phyloP scores from a whole-genome alignment of 2,888 invertebrate species.

The Mythimna loreyi region DNA sequence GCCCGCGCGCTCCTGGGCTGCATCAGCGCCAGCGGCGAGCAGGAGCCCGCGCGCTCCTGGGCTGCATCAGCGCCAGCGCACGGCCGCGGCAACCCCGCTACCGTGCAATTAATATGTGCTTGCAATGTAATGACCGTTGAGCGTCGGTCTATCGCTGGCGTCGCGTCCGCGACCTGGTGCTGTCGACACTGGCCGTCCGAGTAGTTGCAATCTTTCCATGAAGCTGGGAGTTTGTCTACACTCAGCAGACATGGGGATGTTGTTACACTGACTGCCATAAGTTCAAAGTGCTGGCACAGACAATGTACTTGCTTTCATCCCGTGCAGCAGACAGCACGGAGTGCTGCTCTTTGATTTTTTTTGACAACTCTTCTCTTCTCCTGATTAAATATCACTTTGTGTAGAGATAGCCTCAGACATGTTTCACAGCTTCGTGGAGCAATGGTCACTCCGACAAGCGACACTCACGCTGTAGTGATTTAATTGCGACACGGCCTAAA shows the following conservation, averaged over 20 bases:
- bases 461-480: neutral
- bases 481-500: slow-evolving; percentile 6
- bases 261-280: neutral
- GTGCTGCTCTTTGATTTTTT: neutral
- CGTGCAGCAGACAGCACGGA: no score
- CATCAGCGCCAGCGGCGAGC: no score
- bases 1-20: no score
- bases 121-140: slow-evolving; percentile 16
- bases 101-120: slow-evolving; percentile 14
- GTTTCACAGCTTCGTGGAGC: neutral
- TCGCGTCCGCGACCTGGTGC: neutral
- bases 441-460: neutral
- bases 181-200: neutral
- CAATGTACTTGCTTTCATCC: no score
- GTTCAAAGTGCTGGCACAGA: neutral
- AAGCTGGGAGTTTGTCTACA: neutral
- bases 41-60: no score
- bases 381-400: neutral
- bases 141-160: slow-evolving; percentile 19
- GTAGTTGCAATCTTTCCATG: neutral
- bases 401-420: no score
- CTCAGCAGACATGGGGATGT: neutral
- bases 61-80: neutral
- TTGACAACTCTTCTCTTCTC: no score
- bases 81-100: neutral